Evolutionary conservation across 2,888 invertebrate species (phyloP), one percentile per base, ranked within the genome.

Genomic region (Mechanitis messenoides): DNA sequence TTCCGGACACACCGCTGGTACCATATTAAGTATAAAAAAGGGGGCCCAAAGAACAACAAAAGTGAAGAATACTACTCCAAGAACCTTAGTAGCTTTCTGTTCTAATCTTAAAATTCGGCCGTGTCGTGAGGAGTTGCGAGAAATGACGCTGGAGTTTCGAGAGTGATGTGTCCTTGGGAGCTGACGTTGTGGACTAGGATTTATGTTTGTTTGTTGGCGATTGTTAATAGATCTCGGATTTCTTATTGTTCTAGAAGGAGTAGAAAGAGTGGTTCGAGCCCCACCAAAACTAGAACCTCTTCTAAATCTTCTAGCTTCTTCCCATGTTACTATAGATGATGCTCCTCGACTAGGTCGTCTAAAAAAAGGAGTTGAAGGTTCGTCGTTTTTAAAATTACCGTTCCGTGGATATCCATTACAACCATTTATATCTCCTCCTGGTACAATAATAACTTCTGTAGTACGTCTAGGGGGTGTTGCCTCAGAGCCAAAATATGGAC

Each of bases 1-100:
- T 68, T 94, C 92, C 7, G 93, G 92, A 75, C 97, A 97, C 7
- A 97, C 92, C 0, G 95, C 95, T 12, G 96, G 95, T 68, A 97
- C 88, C 77, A 98, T 92, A 78, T 98, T 98, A 11, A 97, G 91
- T 6, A 96, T 94, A 83, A 98, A 98, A 86, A 98, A 98, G 11
- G 98, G 98, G n/a, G 97, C 95, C 97, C 98, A 98, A 46, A 97
- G 92, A 55, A 97, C 94, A 38, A 97, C 97, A 80, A 98, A 98
- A 0, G 97, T 97, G 83, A 97, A 97, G 87, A 98, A 98, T 1
- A 98, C 97, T 1, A 98, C 96, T 3, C 97, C 97, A 31, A 98
- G 87, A 3, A 98, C 98, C 87, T 98, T 97, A 11, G 98, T 98
- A 0, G 98, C 98, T 82, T 98, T 98, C 79, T 98, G 98, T 80